phyloP scores from a whole-genome alignment of 2,797 vertebrate species.

The Hypotaenidia okinawae region DNA sequence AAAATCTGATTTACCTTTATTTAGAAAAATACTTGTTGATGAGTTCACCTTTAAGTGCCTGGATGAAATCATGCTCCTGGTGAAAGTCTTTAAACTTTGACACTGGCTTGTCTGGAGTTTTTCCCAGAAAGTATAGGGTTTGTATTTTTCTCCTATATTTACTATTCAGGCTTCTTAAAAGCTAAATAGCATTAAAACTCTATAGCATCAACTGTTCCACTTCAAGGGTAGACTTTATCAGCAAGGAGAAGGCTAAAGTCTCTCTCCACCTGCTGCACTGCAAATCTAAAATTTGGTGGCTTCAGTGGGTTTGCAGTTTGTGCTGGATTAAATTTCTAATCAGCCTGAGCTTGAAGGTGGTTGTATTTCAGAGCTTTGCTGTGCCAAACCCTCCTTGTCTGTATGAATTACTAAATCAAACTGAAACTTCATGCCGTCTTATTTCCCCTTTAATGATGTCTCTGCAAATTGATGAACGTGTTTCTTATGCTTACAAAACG shows the following conservation, averaged over 20 bases:
- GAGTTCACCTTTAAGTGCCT: neutral
- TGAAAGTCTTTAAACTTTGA: neutral
- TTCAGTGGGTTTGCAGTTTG: conserved; percentile 8
- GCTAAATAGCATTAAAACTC: neutral
- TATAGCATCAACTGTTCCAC: neutral
- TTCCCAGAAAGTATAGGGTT: neutral
- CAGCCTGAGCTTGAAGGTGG: conserved; percentile 9
- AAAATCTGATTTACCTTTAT: neutral
- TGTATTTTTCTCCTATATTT: neutral
- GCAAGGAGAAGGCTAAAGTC: conserved; percentile 10
- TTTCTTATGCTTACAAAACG: conserved; percentile 46
- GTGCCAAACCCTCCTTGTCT: conserved; percentile 37
- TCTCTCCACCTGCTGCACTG: neutral
- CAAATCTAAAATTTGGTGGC: conserved; percentile 28
- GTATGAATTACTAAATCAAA: conserved; percentile 25
- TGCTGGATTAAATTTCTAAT: conserved; percentile 50
- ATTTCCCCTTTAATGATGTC: conserved; percentile 40
- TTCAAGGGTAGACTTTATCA: conserved; percentile 1
- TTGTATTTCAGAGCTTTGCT: neutral
- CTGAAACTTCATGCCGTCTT: conserved; percentile 50
- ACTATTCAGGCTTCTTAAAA: neutral
- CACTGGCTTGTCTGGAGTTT: neutral
- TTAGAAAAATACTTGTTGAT: neutral
- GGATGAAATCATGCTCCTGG: neutral
- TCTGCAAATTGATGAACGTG: conserved; percentile 51